Evolutionary conservation across 2,888 invertebrate genomes (phyloP).

Genomic region (Meta bourneti): DNA sequence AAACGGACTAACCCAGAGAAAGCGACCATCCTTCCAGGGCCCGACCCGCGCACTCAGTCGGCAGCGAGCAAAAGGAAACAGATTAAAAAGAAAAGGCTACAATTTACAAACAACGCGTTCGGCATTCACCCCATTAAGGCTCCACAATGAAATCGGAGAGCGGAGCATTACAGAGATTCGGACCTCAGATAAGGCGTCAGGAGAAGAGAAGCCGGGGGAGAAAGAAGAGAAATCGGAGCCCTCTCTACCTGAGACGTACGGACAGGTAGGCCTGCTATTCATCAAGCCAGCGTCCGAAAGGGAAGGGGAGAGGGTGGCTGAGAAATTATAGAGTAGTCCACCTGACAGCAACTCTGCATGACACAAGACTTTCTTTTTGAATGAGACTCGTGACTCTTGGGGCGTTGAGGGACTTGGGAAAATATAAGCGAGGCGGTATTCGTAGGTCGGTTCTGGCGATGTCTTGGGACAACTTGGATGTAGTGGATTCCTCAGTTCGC

Average conservation of each 20-base stretch:
- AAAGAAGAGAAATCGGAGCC: conserved; percentile 44
- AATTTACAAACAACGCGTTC: conserved; percentile 58
- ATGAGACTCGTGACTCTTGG: conserved; percentile 56
- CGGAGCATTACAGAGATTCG: conserved; percentile 41
- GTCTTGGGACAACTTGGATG: too few species aligned
- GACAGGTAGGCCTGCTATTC: conserved; percentile 51
- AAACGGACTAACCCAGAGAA: too few species aligned
- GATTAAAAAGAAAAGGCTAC: conserved; percentile 20
- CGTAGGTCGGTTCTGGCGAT: conserved; percentile 3
- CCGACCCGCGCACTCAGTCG: too few species aligned
- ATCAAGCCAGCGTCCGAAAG: conserved; percentile 33
- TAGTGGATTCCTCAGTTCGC: too few species aligned
- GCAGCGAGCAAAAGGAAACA: neutral
- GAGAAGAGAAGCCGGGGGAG: conserved; percentile 11
- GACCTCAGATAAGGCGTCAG: conserved; percentile 39
- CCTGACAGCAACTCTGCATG: conserved; percentile 64
- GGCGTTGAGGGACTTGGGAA: neutral
- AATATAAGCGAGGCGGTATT: neutral
- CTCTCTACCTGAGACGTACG: conserved; percentile 33
- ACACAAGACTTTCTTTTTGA: conserved; percentile 38
- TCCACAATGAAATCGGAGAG: conserved; percentile 43
- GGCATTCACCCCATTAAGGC: conserved; percentile 29
- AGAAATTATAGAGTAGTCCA: conserved; percentile 60
- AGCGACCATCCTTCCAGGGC: too few species aligned
- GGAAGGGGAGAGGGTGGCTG: neutral